A percentile compares a stretch with the other conserved stretches of the same genome.
Conservation (phyloP, 2,797 vertebrate species). For the Spinus pinus region DNA sequence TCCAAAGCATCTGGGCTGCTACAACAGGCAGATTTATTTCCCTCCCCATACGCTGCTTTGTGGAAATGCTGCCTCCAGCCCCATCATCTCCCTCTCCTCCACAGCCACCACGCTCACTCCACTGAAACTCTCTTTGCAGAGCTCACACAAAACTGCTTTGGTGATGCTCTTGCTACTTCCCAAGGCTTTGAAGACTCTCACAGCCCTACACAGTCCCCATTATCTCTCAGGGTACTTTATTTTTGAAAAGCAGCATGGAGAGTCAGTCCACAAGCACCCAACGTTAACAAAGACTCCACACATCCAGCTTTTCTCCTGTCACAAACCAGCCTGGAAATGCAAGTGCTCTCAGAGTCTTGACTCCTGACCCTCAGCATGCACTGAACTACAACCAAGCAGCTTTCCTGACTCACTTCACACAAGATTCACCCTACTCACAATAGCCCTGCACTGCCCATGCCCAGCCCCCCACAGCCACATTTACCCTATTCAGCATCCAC, state of each 20-base stretch:
- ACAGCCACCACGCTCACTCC: not conserved
- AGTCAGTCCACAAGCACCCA: not conserved
- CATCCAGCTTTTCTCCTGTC: not conserved
- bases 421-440: not conserved
- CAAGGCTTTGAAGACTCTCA: not conserved
- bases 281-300: not conserved
- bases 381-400: not conserved
- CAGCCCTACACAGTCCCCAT: not conserved
- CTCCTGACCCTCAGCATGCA: not conserved
- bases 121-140: not conserved
- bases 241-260: not conserved
- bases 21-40: not conserved
- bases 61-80: not conserved
- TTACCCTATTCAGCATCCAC: rapidly evolving
- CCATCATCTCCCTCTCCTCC: not conserved
- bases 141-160: not conserved
- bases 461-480: not conserved
- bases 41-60: not conserved
- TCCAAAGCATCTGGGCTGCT: not conserved
- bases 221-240: not conserved
- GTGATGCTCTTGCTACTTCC: rapidly evolving
- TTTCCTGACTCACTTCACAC: not conserved
- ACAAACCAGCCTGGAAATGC: not conserved
- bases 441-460: not conserved
- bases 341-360: not conserved